Percentiles rank a stretch among this genome's conserved stretches.
Conservation (phyloP, 2,113 vertebrate genomes). For the Hemicordylus capensis region DNA sequence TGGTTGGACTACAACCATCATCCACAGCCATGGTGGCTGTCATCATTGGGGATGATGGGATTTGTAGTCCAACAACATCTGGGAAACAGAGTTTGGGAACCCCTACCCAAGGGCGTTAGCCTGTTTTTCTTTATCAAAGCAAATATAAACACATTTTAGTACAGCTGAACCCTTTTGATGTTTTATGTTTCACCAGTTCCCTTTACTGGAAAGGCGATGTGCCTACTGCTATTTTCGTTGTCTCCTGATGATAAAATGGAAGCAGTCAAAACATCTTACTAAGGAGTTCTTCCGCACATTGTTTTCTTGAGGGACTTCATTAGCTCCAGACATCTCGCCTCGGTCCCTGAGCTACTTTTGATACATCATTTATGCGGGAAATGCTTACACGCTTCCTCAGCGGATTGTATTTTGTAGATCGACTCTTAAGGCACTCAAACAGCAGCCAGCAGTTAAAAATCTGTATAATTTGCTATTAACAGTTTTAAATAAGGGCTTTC, state of each 20-base stretch:
- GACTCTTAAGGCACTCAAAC: not conserved
- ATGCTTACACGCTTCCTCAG: not conserved
- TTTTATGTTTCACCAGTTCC: not conserved
- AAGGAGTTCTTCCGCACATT: not conserved
- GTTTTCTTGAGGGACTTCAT: constrained; percentile 24
- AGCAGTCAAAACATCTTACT: not conserved
- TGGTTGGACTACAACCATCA: too few species aligned
- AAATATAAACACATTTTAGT: not conserved
- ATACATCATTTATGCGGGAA: constrained; percentile 1
- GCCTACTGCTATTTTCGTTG: not conserved
- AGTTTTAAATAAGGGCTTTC: not conserved
- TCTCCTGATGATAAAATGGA: not conserved
- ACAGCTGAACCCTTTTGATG: not conserved
- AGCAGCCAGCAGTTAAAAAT: not conserved
- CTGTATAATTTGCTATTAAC: constrained; percentile 5
- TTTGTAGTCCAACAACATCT: too few species aligned
- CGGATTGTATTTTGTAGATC: not conserved
- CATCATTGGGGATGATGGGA: too few species aligned
- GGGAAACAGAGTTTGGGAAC: too few species aligned
- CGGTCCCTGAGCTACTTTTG: not conserved
- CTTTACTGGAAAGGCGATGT: not conserved
- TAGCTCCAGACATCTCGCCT: not conserved
- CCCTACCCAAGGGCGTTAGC: not conserved
- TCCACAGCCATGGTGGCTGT: too few species aligned
- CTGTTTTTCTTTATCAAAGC: constrained; percentile 4